phyloP scores from a whole-genome alignment of 35 echinoderm and acorn worm genomes.

The Apostichopus californicus region DNA sequence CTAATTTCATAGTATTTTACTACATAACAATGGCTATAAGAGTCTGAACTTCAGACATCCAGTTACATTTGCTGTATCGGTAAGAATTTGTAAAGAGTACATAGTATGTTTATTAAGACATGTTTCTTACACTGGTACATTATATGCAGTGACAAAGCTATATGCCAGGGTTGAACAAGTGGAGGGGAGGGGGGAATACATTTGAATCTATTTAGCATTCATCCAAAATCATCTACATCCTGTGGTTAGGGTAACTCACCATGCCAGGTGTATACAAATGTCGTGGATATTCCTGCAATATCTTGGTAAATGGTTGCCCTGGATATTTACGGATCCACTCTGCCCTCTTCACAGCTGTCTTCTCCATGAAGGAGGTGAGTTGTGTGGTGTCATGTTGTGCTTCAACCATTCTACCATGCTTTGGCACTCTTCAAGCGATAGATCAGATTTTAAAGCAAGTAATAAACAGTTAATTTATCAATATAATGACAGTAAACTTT shows the following conservation, averaged over 20 bases:
- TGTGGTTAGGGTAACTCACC: background rate
- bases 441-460: constrained; percentile 13
- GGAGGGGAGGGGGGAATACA: too few relatives aligned
- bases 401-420: constrained; percentile 43
- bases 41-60: too few relatives aligned
- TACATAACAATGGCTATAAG: too few relatives aligned
- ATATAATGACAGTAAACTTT: background rate
- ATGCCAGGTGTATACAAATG: background rate
- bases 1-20: too few relatives aligned
- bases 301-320: background rate
- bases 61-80: too few relatives aligned
- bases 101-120: too few relatives aligned
- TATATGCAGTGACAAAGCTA: too few relatives aligned
- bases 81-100: too few relatives aligned
- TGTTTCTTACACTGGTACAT: too few relatives aligned
- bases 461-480: background rate
- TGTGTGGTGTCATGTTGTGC: constrained; percentile 24
- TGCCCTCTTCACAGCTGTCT: constrained; percentile 29
- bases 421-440: background rate
- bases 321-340: constrained; percentile 10
- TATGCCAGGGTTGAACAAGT: too few relatives aligned
- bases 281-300: background rate
- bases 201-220: too few relatives aligned
- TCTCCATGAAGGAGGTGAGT: background rate
- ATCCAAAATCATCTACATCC: too few relatives aligned